These are phyloP conservation scores for Labrus mixtus DNA, from an alignment of 2,113 vertebrate genomes.

Conservation along the genomic window DNA sequence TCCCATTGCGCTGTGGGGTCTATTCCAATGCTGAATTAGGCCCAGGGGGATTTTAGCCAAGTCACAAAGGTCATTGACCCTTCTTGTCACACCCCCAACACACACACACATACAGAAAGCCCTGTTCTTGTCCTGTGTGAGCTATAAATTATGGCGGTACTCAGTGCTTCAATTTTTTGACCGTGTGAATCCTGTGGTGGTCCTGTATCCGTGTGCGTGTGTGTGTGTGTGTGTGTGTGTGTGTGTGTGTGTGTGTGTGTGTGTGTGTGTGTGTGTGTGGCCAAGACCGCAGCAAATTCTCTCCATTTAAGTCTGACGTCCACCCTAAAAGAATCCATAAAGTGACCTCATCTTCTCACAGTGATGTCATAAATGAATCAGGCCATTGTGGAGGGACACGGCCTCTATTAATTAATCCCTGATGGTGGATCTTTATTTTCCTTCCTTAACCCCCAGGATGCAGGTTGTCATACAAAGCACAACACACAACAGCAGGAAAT, in stretches of 20 bases:
- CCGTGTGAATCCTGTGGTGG: conserved; percentile 74
- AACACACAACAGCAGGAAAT: conserved; percentile 44
- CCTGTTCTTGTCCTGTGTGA: conserved; percentile 59
- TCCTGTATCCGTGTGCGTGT: conserved; percentile 31
- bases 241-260: conserved; percentile 27
- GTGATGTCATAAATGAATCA: conserved; percentile 80
- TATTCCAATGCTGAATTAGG: conserved; percentile 82
- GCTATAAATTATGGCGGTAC: conserved; percentile 80
- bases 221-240: conserved; percentile 4
- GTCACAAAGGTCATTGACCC: conserved; percentile 82
- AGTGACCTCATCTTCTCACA: conserved; percentile 79
- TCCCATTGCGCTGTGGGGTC: conserved; percentile 86
- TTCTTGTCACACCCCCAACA: conserved; percentile 65
- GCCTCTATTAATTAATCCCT: conserved; percentile 65
- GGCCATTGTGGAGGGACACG: conserved; percentile 70
- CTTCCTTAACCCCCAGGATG: neutral
- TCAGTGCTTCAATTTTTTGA: conserved; percentile 63
- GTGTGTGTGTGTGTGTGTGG: conserved; percentile 37
- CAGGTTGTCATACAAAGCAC: neutral
- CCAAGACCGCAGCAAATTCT: conserved; percentile 54
- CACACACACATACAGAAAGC: conserved; percentile 56
- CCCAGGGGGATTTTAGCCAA: conserved; percentile 85
- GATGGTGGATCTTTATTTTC: conserved; percentile 67
- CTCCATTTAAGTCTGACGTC: conserved; percentile 67
- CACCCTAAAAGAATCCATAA: conserved; percentile 71